A percentile compares a stretch with the other conserved stretches of the same genome.
phyloP scores from a whole-genome alignment of 2,888 invertebrate genomes.

The Agrotis ipsilon region DNA sequence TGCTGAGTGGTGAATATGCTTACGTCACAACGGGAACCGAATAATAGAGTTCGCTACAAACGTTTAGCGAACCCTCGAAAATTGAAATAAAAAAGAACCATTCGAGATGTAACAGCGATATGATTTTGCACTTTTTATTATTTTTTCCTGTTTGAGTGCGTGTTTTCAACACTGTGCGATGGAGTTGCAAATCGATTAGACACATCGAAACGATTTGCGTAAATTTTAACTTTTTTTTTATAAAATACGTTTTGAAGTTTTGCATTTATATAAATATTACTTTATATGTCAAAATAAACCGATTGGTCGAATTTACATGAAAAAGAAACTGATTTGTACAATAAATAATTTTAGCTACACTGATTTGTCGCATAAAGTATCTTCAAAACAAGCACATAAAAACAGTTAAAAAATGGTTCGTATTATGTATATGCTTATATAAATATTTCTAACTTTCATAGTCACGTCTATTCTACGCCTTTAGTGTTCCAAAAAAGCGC shows the following conservation, averaged over 20 bases:
- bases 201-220: constrained; percentile 66
- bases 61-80: constrained; percentile 90
- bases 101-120: constrained; percentile 90
- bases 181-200: constrained; percentile 80
- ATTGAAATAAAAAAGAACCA: constrained; percentile 89
- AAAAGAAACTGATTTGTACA: no score
- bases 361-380: no score
- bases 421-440: no score
- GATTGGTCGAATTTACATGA: not conserved
- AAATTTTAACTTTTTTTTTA: constrained; percentile 31
- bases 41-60: constrained; percentile 90
- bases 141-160: constrained; percentile 79
- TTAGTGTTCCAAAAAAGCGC: constrained; percentile 65
- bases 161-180: constrained; percentile 84
- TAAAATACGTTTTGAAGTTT: not conserved
- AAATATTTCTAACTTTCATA: constrained; percentile 18
- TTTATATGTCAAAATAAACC: not conserved
- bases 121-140: constrained; percentile 89
- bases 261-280: not conserved
- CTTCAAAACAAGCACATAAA: no score
- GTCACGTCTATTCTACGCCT: constrained; percentile 62
- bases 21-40: constrained; percentile 88
- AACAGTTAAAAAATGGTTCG: no score
- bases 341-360: no score
- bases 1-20: constrained; percentile 86